Evolutionary conservation across 2,797 vertebrate species (phyloP).

Genomic region (Sebastes kiyomatsui): DNA sequence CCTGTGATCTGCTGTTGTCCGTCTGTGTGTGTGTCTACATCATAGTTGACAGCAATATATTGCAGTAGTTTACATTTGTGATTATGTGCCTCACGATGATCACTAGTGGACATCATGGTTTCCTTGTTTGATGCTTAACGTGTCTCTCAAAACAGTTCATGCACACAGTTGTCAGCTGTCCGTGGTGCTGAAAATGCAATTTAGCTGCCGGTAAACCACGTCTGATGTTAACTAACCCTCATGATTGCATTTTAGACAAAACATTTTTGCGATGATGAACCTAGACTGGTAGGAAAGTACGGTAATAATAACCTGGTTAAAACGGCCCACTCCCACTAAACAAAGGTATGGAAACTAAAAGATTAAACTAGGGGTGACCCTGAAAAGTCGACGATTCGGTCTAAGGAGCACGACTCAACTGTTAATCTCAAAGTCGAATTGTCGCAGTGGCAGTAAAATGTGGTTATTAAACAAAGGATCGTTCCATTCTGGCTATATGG

Average conservation of each 20-base stretch:
- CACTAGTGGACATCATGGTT: neutral
- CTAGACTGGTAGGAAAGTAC: neutral
- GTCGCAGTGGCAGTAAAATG: too few relatives aligned
- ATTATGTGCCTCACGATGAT: neutral
- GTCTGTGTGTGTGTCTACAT: neutral
- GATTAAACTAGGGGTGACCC: neutral
- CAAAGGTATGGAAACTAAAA: neutral
- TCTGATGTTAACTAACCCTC: neutral
- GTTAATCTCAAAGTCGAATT: too few relatives aligned
- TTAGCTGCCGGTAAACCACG: neutral
- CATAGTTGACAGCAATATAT: neutral
- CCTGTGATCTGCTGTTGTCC: neutral
- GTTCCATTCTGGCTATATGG: too few relatives aligned
- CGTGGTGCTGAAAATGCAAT: neutral
- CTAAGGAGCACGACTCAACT: too few relatives aligned
- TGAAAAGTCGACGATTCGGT: too few relatives aligned
- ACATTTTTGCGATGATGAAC: neutral
- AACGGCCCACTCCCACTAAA: neutral
- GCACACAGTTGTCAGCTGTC: neutral
- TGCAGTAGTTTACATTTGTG: neutral
- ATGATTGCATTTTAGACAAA: neutral
- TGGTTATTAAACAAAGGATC: too few relatives aligned
- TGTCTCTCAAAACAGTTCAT: neutral
- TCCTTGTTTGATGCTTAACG: neutral
- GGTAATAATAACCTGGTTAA: neutral